These are phyloP conservation scores for Noctua comes DNA, from an alignment of 2,888 invertebrate genomes.

Conservation along the genomic window DNA sequence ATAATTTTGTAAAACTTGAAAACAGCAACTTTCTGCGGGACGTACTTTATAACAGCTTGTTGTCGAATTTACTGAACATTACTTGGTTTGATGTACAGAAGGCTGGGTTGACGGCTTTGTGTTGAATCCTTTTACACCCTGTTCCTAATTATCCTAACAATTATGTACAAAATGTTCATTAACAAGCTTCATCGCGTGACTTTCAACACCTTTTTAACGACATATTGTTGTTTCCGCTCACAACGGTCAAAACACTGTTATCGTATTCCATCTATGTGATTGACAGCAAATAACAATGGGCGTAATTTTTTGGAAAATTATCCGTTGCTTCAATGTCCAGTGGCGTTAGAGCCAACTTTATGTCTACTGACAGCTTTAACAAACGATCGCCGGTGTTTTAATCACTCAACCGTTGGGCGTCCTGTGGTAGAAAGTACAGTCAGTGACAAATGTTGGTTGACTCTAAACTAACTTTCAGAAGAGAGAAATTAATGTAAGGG, in stretches of 20 bases:
- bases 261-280: constrained; percentile 26
- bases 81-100: neutral
- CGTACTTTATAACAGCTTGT: neutral
- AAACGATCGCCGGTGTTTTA: constrained; percentile 18
- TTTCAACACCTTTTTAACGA: neutral
- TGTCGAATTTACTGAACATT: neutral
- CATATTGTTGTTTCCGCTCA: constrained; percentile 12
- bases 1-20: neutral
- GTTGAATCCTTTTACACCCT: neutral
- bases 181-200: constrained; percentile 30
- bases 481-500: neutral
- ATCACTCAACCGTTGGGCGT: neutral
- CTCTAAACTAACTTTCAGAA: neutral
- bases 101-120: neutral
- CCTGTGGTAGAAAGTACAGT: constrained; percentile 24
- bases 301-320: constrained; percentile 19
- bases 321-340: neutral
- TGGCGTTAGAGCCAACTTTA: neutral
- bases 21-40: neutral
- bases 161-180: neutral
- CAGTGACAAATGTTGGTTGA: neutral
- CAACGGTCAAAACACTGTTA: constrained; percentile 17
- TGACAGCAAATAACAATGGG: constrained; percentile 21
- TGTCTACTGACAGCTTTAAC: constrained; percentile 13
- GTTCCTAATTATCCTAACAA: neutral